Evolutionary conservation across 2,888 invertebrate species (phyloP), one percentile per base, ranked within the genome.

Genomic region (Villa cingulata): DNA sequence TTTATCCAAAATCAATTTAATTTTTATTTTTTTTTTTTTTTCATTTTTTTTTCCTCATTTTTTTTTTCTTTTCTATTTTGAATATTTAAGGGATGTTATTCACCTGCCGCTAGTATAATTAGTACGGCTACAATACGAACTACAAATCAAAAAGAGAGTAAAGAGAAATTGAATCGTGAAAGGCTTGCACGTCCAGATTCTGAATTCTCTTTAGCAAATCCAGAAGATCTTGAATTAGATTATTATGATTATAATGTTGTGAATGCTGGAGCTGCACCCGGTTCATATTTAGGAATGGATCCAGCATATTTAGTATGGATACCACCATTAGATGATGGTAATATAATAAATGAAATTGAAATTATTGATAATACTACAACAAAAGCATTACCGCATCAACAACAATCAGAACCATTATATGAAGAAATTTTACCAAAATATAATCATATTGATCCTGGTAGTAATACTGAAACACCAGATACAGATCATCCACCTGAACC

Each of bases 231-330:
- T 59, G 88, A 89, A 65, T 73, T 89, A 54, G 89, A 89, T 63
- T 89, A 89, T 60, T 88, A 89, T 61, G 88, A 89, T 62, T 89
- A 89, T 59, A 87, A 89, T 70, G 88, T 89, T 9, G 81, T 83
- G 43, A 88, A 88, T 62, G 78, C 79, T 1, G 84, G 83, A 51
- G 85, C 86, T 10, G 86, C 83, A 15, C 88, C 89, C 2, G 89
- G 88, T 18, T 88, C 87, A 0, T 88, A 87, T 60, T 68, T 88
- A 48, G 87, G 87, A 42, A 88, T 88, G 88, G 89, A 89, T 65
- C 88, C 88, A 1, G 87, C 87, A 0, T 88, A 86, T 64, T 70
- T 88, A 41, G 83, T 88, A 1, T 89, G 87, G 87, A 87, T 88
- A 54, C 88, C 89, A 7, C 88, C 88, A 0, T 68, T 85, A 19